phyloP scores from a whole-genome alignment of 2,113 vertebrate genomes.

The Cricetomys ansorgei region DNA sequence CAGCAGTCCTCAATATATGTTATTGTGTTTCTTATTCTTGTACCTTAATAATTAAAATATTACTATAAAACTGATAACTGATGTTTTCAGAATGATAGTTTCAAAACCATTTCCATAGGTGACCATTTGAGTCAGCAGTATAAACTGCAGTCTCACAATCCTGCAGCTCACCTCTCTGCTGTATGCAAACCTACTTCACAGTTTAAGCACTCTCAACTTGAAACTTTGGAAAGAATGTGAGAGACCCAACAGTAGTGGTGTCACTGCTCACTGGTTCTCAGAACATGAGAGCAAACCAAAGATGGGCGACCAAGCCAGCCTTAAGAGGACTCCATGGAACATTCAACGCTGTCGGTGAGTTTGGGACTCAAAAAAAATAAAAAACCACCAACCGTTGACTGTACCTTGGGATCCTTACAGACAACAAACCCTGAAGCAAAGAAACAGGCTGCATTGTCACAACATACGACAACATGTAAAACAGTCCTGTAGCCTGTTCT shows the following conservation, averaged over 20 bases:
- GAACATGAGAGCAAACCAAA: constrained; percentile 79
- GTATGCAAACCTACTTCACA: constrained; percentile 72
- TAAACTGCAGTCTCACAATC: constrained; percentile 55
- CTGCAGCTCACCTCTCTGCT: constrained; percentile 76
- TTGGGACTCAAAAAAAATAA: constrained; percentile 87
- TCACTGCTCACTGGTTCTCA: constrained; percentile 72
- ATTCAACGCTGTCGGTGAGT: constrained; percentile 99
- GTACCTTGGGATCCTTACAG: constrained; percentile 95
- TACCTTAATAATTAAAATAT: neutral
- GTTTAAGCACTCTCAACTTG: constrained; percentile 80
- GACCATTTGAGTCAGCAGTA: constrained; percentile 53
- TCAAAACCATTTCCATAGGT: constrained; percentile 62
- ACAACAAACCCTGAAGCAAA: constrained; percentile 73
- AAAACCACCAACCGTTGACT: constrained; percentile 99
- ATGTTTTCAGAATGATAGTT: constrained; percentile 40
- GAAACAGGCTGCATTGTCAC: constrained; percentile 9
- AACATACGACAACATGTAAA: constrained; percentile 20
- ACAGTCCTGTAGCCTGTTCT: neutral
- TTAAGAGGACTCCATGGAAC: constrained; percentile 92
- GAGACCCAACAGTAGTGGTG: constrained; percentile 77
- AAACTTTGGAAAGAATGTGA: constrained; percentile 81
- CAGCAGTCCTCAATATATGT: neutral
- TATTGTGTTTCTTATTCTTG: constrained; percentile 20
- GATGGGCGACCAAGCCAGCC: constrained; percentile 63
- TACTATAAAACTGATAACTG: constrained; percentile 40